phyloP scores from a whole-genome alignment of 2,797 vertebrate species.

The Rhinella marina region DNA sequence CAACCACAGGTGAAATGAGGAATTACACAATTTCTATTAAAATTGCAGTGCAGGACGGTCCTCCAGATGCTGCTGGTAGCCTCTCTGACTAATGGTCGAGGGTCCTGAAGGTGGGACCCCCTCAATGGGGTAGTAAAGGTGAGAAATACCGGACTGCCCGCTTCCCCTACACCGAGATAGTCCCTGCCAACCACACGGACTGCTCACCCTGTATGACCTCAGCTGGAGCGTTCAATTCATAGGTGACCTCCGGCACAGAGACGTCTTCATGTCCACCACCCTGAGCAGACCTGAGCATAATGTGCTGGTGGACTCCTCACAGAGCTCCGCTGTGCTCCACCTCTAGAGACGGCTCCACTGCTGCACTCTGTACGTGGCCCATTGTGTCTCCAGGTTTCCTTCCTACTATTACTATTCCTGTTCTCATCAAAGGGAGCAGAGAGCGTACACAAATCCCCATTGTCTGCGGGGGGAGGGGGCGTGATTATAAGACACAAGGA shows the following conservation, averaged over 20 bases:
- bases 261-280: no score
- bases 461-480: neutral
- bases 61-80: neutral
- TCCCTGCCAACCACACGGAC: neutral
- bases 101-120: no score
- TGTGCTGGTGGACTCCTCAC: neutral
- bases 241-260: neutral
- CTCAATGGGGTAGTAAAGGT: no score
- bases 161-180: neutral
- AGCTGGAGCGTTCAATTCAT: neutral
- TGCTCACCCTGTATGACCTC: neutral
- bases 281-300: neutral
- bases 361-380: neutral
- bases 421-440: neutral
- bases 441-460: neutral
- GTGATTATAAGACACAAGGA: neutral
- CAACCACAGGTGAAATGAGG: neutral
- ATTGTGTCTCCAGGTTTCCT: slow-evolving; percentile 30
- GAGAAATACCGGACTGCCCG: no score
- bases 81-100: no score
- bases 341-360: neutral
- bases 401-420: slow-evolving; percentile 22
- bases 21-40: neutral
- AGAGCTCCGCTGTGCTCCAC: neutral
- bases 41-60: neutral